Conservation (phyloP, 2,797 vertebrate genomes). For the Antrozous pallidus region DNA sequence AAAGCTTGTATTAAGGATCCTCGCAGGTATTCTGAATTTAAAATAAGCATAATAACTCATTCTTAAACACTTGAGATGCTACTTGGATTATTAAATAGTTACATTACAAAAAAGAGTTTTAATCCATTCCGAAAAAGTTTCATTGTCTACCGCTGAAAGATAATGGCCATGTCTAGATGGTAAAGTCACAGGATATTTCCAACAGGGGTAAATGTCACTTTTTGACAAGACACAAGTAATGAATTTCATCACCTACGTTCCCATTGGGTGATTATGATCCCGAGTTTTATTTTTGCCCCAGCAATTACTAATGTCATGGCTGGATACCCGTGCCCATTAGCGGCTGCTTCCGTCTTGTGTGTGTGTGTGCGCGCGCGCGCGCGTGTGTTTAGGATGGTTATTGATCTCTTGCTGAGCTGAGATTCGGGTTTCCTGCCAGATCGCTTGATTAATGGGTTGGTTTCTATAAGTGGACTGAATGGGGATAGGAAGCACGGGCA, state of each 20-base stretch:
- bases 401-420: slow-evolving; percentile 98
- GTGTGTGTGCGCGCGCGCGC: not conserved
- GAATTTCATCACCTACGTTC: slow-evolving; percentile 76
- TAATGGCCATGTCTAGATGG: slow-evolving; percentile 76
- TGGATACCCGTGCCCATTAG: slow-evolving; percentile 81
- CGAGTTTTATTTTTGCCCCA: slow-evolving; percentile 81
- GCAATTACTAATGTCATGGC: slow-evolving; percentile 82
- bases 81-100: slow-evolving; percentile 64
- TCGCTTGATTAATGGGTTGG: slow-evolving; percentile 99
- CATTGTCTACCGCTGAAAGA: slow-evolving; percentile 74
- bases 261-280: slow-evolving; percentile 75
- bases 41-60: slow-evolving; percentile 67
- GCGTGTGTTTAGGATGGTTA: slow-evolving; percentile 86
- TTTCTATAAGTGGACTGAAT: slow-evolving; percentile 99
- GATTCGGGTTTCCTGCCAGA: slow-evolving; percentile 96
- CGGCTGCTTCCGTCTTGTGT: slow-evolving; percentile 76
- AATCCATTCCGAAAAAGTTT: slow-evolving; percentile 46
- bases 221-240: slow-evolving; percentile 80
- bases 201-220: slow-evolving; percentile 80
- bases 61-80: slow-evolving; percentile 69
- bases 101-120: slow-evolving; percentile 65
- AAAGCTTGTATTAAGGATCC: slow-evolving; percentile 56
- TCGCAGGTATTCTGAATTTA: slow-evolving; percentile 68
- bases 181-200: slow-evolving; percentile 80
- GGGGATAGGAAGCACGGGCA: slow-evolving; percentile 94